Base-by-base conservation (phyloP, 2,113 vertebrate species). In the Austrofundulus limnaeus region DNA sequence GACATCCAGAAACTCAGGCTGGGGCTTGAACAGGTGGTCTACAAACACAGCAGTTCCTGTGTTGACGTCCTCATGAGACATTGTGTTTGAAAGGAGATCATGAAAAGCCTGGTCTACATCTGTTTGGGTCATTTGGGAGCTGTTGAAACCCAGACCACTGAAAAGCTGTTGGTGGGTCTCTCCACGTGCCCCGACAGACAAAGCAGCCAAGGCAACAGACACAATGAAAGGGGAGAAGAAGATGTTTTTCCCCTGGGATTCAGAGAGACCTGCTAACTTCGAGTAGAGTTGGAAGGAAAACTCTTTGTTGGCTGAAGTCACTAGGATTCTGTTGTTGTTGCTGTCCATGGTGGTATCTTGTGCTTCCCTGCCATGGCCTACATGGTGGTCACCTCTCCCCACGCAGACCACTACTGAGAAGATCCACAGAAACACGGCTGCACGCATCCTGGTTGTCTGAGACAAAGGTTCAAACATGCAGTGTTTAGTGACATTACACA, bases 171-270 rank as follows among this genome's bases (percentile, higher is more conserved):
- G 51, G 64, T 93, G 87, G 4, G 73, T 94, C 25, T 82, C 77
- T 16, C 75, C 89, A 7, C 60, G 82, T 2, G 94, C 91, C 55
- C 89, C 90, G 24, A 87, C 78, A 0, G 88, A 88, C 62, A 95
- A 74, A 34, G 91, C 88, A 37, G 89, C 87, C 83, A 95, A 90
- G 46, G 87, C 85, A 5, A 76, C 46, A 21, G 90, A 94, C 71
- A 92, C 85, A 38, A 92, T 93, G 12, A 72, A 28, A 2, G 94
- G 92, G 37, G 93, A 95, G 83, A 88, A 94, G 78, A 95, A 92
- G 63, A 94, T 73, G n/a, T 95, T 95, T 65, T 85, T 80, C 49
- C 80, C 72, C 41, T 74, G 66, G 13, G 65, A 72, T 25, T 70
- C 67, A 0, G 80, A n/a, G 12, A 71, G 66, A 69, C 46, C 17